These are phyloP conservation scores for Spisula solida DNA, from an alignment of 2,888 invertebrate species.

Conservation along the genomic window DNA sequence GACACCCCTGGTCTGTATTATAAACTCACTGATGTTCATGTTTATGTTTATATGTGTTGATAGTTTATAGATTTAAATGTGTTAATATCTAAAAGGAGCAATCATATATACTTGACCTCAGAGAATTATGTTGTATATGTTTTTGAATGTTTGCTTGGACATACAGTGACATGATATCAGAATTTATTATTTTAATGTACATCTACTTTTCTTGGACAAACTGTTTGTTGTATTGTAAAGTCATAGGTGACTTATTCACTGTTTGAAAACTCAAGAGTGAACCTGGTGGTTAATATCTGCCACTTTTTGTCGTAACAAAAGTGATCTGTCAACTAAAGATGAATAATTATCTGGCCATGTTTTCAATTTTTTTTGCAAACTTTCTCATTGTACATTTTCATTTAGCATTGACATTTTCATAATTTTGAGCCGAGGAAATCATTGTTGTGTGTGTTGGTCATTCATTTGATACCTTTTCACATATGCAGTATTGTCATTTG, in stretches of 20 bases:
- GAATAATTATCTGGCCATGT: neutral
- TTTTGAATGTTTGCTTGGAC: neutral
- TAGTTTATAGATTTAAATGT: conserved; percentile 9
- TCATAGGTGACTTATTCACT: no score
- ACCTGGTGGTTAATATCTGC: no score
- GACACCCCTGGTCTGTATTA: neutral
- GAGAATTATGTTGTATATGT: neutral
- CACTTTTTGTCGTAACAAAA: no score
- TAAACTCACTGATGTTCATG: neutral
- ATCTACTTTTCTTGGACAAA: neutral
- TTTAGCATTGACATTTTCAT: neutral
- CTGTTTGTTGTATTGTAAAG: no score
- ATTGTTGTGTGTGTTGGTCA: neutral
- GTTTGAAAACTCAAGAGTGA: no score
- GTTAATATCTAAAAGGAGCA: neutral
- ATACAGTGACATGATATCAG: neutral
- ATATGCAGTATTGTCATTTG: neutral
- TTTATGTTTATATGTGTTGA: neutral
- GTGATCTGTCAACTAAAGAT: no score
- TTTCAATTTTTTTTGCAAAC: neutral
- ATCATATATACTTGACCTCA: neutral
- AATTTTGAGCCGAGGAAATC: neutral
- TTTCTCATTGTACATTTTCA: neutral
- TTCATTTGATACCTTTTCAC: neutral
- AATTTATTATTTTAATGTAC: neutral